A percentile compares a stretch with the other conserved stretches of the same genome.
phyloP scores from a whole-genome alignment of 2,113 vertebrate species.

The Phylloscopus trochiloides region DNA sequence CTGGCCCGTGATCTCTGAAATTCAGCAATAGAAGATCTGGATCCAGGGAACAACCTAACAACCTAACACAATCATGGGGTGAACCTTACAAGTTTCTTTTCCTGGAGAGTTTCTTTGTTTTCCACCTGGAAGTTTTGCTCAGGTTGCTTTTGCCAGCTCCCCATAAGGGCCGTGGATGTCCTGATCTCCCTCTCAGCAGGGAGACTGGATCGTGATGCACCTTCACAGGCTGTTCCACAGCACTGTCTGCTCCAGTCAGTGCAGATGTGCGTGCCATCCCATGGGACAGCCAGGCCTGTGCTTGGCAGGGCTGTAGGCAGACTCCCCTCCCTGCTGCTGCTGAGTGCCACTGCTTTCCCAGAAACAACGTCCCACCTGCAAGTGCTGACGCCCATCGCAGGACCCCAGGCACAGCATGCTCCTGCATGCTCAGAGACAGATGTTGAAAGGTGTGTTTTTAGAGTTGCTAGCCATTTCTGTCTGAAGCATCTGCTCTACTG shows the following conservation, averaged over 20 bases:
- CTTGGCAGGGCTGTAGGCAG: rapidly evolving
- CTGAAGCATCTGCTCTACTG: not conserved
- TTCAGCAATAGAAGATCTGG: not conserved
- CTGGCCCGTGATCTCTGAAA: rapidly evolving
- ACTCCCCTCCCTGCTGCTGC: rapidly evolving
- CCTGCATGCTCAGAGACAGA: not conserved
- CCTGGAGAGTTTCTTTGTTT: not conserved
- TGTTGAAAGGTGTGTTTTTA: not conserved
- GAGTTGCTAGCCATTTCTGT: not conserved
- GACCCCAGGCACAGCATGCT: not conserved
- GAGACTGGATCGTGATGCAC: not conserved
- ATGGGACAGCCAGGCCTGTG: rapidly evolving
- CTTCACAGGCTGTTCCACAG: not conserved
- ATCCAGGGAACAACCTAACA: not conserved
- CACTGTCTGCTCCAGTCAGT: not conserved
- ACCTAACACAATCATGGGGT: rapidly evolving
- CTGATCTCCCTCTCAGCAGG: not conserved
- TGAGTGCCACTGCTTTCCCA: not conserved
- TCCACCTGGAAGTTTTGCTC: not conserved
- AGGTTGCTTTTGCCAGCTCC: not conserved
- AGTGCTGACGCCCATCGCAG: rapidly evolving
- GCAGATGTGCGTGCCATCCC: rapidly evolving
- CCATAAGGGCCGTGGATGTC: rapidly evolving
- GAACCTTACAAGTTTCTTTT: not conserved
- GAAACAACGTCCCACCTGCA: not conserved